Evolutionary conservation across 2,888 invertebrate species (phyloP).

Genomic region (Phorcus lineatus): DNA sequence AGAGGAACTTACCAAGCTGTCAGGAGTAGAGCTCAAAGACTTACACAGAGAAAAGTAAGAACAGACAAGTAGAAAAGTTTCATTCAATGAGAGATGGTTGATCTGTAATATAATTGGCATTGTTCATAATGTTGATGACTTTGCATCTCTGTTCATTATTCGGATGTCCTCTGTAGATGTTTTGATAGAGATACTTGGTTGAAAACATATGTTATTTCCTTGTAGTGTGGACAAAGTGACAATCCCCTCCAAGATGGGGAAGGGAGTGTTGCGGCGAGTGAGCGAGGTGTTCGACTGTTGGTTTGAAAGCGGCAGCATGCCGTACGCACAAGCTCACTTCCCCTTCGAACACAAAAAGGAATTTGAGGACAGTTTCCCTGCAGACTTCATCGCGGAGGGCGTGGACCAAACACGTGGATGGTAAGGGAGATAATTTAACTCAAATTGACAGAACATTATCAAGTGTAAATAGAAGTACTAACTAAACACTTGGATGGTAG

Average conservation of each 20-base stretch:
- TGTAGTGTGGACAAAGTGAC: conserved; percentile 89
- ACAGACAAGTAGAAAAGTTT: no score
- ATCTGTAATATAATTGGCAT: not conserved
- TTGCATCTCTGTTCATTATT: no score
- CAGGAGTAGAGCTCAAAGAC: conserved; percentile 88
- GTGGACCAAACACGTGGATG: conserved; percentile 98
- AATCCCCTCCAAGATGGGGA: conserved; percentile 91
- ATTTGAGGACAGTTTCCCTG: conserved; percentile 85
- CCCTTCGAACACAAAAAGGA: conserved; percentile 92
- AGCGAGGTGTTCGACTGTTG: conserved; percentile 99
- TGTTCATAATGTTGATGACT: no score
- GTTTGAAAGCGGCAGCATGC: conserved; percentile 99
- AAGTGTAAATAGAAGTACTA: no score
- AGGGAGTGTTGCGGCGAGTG: conserved; percentile 89
- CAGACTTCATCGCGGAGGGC: conserved; percentile 99
- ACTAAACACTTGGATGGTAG: no score
- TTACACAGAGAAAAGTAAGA: conserved; percentile 90
- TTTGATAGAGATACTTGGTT: no score
- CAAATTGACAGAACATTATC: not conserved
- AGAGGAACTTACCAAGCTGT: conserved; percentile 88
- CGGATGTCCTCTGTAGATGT: no score
- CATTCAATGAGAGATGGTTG: no score
- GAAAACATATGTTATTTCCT: no score
- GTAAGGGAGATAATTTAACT: conserved; percentile 75
- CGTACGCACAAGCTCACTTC: conserved; percentile 86